A percentile compares a stretch with the other conserved stretches of the same genome.
Evolutionary conservation across 2,888 invertebrate genomes (phyloP).

Genomic region (Heterodera filipjevi): DNA sequence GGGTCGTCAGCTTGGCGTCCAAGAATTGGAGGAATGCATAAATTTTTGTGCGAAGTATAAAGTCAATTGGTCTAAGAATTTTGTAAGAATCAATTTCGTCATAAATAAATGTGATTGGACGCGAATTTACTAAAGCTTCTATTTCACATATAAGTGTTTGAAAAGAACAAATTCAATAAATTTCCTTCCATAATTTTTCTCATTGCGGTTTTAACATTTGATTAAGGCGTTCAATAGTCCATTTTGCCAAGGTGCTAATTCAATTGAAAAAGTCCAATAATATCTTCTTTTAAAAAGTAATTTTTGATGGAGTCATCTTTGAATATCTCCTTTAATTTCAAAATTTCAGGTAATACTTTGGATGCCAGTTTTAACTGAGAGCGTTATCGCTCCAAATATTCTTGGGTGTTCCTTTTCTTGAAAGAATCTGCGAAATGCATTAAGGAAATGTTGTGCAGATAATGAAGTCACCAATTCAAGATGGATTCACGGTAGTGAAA

Average conservation of each 20-base stretch:
- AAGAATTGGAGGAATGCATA: not conserved
- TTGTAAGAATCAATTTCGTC: too few relatives aligned
- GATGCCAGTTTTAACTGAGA: not conserved
- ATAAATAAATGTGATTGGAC: too few relatives aligned
- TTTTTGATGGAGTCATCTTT: not conserved
- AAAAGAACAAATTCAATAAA: too few relatives aligned
- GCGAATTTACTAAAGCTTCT: too few relatives aligned
- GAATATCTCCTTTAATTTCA: not conserved
- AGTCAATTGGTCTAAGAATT: too few relatives aligned
- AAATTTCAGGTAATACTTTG: not conserved
- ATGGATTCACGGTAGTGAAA: not conserved
- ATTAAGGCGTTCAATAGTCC: not conserved
- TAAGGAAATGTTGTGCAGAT: not conserved
- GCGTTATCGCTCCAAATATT: not conserved
- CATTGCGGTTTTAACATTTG: not conserved
- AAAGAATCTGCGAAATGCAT: not conserved
- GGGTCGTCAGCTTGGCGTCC: not conserved
- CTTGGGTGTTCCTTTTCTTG: not conserved
- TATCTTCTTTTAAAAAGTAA: not conserved
- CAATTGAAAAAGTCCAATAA: not conserved
- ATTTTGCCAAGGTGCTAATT: not conserved
- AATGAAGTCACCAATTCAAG: not conserved
- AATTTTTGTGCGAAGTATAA: not conserved
- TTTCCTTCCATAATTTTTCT: not conserved
- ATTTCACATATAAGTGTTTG: too few relatives aligned